Evolutionary conservation across 1,140 invertebrate genomes (phyloP), one percentile per base, ranked within the genome.

Genomic region (Philopotamus ludificatus): DNA sequence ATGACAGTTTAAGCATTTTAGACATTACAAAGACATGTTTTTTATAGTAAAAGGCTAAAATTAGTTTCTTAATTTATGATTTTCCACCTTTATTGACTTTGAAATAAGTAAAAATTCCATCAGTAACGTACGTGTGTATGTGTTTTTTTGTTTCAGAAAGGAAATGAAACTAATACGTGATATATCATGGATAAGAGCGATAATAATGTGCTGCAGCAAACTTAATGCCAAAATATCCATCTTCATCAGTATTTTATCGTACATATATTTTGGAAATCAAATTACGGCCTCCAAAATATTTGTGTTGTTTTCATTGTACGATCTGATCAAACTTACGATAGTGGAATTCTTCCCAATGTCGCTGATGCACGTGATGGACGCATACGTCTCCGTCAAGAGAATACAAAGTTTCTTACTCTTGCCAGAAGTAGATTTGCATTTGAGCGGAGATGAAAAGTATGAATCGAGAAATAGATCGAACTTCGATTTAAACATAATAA

Each of bases 211-310:
- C 0, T 87, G 87, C 70, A 84, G 86, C 2, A 80, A 81, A 68
- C 67, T 91, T 58, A 88, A 88, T 63, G 86, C 90, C 0, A 90
- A 92, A 73, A 74, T 93, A 0, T 87, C 91, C 0, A 83, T 93
- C 1, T 91, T 93, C 66, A 74, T 92, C 0, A 89, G 87, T 1
- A 86, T 95, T 20, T 76, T 94, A n/a, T 83, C 87, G 0, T 93
- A 89, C 71, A 84, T 93, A 3, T 80, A 89, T 0, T 76, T 86
- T 9, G 84, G 84, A 0, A 81, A 85, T 63, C 76, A 85, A 39
- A 77, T 92, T 1, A 89, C 85, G 0, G 89, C 93, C 0, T 85
- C 92, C 63, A 89, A 85, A 73, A 87, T 90, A 0, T 91, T 89
- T 73, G 87, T 90, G 1, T 79, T 91, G 2, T 87, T 88, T 1